Evolutionary conservation across 1,140 invertebrate species (phyloP).

Genomic region (Drosophila sproati): DNA sequence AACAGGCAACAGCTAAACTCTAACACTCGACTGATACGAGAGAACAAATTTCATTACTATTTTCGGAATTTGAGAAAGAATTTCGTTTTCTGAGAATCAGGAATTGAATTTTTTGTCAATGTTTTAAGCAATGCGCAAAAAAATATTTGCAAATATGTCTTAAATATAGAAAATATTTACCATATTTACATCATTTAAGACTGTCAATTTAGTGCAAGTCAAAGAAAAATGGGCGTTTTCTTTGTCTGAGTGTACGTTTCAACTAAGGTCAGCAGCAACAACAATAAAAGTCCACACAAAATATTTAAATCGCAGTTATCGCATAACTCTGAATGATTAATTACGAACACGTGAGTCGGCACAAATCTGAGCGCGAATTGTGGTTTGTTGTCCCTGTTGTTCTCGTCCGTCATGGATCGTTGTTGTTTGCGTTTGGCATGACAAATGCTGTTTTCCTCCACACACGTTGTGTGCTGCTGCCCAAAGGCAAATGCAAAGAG

Average conservation of each 20-base stretch:
- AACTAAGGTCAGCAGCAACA: constrained; percentile 4
- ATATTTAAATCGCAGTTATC: constrained; percentile 40
- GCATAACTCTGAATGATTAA: constrained; percentile 33
- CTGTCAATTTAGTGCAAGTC: not conserved
- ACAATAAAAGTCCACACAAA: not conserved
- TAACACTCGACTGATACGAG: too few species aligned
- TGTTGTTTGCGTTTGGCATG: constrained; percentile 56
- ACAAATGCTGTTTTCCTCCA: constrained; percentile 26
- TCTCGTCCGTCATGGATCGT: constrained; percentile 26
- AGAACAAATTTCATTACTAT: too few species aligned
- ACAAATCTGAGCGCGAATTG: constrained; percentile 27
- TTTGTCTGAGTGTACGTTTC: too few species aligned
- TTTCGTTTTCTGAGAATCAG: too few species aligned
- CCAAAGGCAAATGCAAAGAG: constrained; percentile 17
- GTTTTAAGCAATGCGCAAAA: too few species aligned
- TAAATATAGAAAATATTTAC: too few species aligned
- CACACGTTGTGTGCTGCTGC: not conserved
- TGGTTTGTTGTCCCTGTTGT: not conserved
- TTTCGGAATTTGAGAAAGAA: too few species aligned
- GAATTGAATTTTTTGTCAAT: too few species aligned
- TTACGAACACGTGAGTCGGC: constrained; percentile 38
- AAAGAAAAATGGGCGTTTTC: not conserved
- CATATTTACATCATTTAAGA: too few species aligned
- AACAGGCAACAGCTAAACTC: too few species aligned
- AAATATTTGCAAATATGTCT: too few species aligned